Percentiles rank a stretch among this genome's conserved stretches.
Conservation (phyloP, 2,888 invertebrate genomes). For the Patella depressa region DNA sequence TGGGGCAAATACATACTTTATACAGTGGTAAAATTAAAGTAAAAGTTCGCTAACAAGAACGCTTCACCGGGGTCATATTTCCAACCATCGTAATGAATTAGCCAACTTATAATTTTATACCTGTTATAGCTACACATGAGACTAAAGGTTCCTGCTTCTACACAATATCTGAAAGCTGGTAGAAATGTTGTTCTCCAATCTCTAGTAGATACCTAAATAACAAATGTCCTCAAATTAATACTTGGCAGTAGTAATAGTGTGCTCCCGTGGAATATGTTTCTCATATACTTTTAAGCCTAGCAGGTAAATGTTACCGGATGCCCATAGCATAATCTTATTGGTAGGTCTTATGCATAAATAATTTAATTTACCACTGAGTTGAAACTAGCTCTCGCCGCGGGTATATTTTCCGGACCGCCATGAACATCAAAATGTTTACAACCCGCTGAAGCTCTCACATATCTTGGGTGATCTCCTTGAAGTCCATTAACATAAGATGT, state of each 20-base stretch:
- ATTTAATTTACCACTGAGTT: slow-evolving; percentile 44
- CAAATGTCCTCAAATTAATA: no score
- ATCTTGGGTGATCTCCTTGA: slow-evolving; percentile 58
- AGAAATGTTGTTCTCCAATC: slow-evolving; percentile 63
- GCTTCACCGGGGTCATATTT: no score
- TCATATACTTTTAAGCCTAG: no score
- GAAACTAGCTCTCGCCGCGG: slow-evolving; percentile 51
- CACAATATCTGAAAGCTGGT: slow-evolving; percentile 61
- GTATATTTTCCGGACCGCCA: slow-evolving; percentile 64
- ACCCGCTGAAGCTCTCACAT: slow-evolving; percentile 60
- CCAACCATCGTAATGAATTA: no score
- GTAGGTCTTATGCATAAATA: no score
- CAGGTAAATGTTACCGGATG: no score
- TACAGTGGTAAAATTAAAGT: no score
- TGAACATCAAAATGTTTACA: slow-evolving; percentile 67
- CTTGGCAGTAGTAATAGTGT: no score
- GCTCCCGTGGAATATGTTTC: no score
- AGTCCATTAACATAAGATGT: slow-evolving; percentile 56
- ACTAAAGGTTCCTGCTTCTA: slow-evolving; percentile 60
- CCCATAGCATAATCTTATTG: no score
- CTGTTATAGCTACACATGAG: slow-evolving; percentile 67
- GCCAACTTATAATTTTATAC: slow-evolving; percentile 21
- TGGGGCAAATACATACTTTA: no score
- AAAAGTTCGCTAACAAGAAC: no score
- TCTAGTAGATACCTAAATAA: slow-evolving; percentile 49